Evolutionary conservation across 1,140 invertebrate genomes (phyloP), one percentile per base, ranked within the genome.

Genomic region (Drosophila subpulchrella): DNA sequence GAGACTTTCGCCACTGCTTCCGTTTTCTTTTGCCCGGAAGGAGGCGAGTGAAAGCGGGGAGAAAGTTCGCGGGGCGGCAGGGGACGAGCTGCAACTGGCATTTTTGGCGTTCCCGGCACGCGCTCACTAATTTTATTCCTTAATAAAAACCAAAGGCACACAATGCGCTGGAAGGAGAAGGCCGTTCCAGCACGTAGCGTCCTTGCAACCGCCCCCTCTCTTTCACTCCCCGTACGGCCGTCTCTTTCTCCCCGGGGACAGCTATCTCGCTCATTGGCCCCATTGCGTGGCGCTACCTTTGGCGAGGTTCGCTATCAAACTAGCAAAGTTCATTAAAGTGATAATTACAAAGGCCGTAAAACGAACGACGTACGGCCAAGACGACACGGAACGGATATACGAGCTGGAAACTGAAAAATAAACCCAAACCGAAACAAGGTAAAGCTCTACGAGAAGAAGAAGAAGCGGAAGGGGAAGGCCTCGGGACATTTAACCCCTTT

Each of bases 281-380:
- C 81, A 79, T 76, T 72, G 56, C 51, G 51, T 51, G 71, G 20
- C 3, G 44, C 41, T 71, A 72, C 66, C 77, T 75, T 56, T 57
- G 58, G 46, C 73, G 66, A 56, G n/a, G 53, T 30, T 58, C 66
- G 77, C 65, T 80, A 89, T 88, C 77, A 89, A 74, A 80, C 75
- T 81, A 72, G 84, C 70, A 88, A 89, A 89, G 84, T 88, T 88
- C 84, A 89, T 88, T 88, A 88, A 84, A 89, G 84, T 84, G 84
- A 88, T 88, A 88, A 88, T 88, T 89, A 88, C 84, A 89, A 78
- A 67, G 81, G 80, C 67, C 67, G 58, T 89, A 77, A 84, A 86
- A 34, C 46, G 39, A 76, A 60, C 42, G 56, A 76, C 39, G 44
- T 15, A 51, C 42, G 44, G 38, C 55, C 55, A 76, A 42, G 56